Percentiles rank a stretch among this genome's conserved stretches.
Evolutionary conservation across 1,140 invertebrate species (phyloP).

Genomic region (Drosophila lacteicornis): DNA sequence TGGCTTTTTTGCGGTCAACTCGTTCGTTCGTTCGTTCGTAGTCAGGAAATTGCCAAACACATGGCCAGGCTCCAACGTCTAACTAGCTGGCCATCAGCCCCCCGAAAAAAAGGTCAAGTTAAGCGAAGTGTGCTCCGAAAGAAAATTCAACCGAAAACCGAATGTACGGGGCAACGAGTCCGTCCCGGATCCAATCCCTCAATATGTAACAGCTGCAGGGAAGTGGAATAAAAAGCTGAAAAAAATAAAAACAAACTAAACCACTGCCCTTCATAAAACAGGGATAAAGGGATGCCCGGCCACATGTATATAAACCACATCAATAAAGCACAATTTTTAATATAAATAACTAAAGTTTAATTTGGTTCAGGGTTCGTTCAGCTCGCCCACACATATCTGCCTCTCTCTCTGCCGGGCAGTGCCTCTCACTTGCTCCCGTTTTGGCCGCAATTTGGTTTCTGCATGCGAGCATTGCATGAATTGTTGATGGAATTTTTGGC

Average conservation of each 20-base stretch:
- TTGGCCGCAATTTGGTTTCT: conserved; percentile 24
- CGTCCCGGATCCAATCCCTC: conserved; percentile 15
- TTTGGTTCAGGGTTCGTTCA: conserved; percentile 51
- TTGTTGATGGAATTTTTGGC: conserved; percentile 50
- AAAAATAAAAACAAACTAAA: conserved; percentile 48
- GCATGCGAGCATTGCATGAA: conserved; percentile 40
- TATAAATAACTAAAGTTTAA: conserved; percentile 83
- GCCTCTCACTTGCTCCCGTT: neutral
- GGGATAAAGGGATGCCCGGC: conserved; percentile 26
- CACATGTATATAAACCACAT: conserved; percentile 67
- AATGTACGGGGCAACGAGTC: conserved; percentile 10
- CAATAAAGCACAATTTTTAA: conserved; percentile 82
- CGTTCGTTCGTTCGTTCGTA: conserved; percentile 80
- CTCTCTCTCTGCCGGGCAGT: neutral
- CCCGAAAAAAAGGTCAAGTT: conserved; percentile 64
- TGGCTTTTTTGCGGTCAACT: conserved; percentile 80
- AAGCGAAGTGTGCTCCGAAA: conserved; percentile 54
- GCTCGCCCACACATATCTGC: conserved; percentile 12
- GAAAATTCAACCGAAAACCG: conserved; percentile 48
- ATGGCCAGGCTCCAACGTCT: conserved; percentile 50
- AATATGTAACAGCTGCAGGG: conserved; percentile 49
- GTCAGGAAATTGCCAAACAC: conserved; percentile 79
- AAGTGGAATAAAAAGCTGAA: conserved; percentile 4
- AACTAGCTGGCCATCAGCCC: conserved; percentile 52
- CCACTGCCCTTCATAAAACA: conserved; percentile 60